Evolutionary conservation across 92 coral and sea anemone genomes (phyloP).

Genomic region (Epizoanthus scotinus): DNA sequence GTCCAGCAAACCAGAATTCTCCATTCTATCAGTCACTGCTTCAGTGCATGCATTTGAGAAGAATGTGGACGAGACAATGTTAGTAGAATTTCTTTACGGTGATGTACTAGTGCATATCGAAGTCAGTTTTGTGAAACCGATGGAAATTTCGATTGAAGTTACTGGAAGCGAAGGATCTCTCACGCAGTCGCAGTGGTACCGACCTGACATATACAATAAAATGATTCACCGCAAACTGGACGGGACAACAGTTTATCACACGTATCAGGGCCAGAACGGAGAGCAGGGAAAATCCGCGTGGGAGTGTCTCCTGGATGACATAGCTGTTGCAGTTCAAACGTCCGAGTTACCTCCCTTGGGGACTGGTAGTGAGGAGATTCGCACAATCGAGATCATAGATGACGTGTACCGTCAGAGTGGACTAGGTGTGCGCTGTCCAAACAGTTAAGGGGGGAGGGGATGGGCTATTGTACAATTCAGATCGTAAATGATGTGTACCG

Average conservation of each 20-base stretch:
- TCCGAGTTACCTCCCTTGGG: slow-evolving; percentile 8
- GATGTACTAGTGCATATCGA: slow-evolving; percentile 10
- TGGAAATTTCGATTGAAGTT: slow-evolving; percentile 22
- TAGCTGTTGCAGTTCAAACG: background rate
- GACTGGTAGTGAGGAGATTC: slow-evolving; percentile 12
- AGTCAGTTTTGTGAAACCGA: slow-evolving; percentile 14
- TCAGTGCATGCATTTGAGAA: slow-evolving; percentile 2
- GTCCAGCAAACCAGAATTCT: background rate
- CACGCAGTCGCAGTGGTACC: slow-evolving; percentile 23
- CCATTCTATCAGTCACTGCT: slow-evolving; percentile 14
- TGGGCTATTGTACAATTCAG: background rate
- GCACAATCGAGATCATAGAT: slow-evolving; percentile 22
- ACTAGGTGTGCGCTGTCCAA: slow-evolving; percentile 21
- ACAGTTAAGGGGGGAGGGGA: background rate
- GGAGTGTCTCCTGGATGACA: slow-evolving; percentile 24
- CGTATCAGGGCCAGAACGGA: background rate
- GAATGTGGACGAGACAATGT: slow-evolving; percentile 21
- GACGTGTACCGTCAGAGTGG: slow-evolving; percentile 6
- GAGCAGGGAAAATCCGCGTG: slow-evolving; percentile 14
- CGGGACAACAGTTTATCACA: background rate
- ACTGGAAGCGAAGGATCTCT: slow-evolving; percentile 2
- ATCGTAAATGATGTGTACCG: too few relatives aligned
- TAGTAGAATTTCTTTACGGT: background rate
- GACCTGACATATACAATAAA: slow-evolving; percentile 23
- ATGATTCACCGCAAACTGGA: slow-evolving; percentile 10